Base-by-base conservation (phyloP, 2,888 invertebrate species). In the Drosophila phalerata region DNA sequence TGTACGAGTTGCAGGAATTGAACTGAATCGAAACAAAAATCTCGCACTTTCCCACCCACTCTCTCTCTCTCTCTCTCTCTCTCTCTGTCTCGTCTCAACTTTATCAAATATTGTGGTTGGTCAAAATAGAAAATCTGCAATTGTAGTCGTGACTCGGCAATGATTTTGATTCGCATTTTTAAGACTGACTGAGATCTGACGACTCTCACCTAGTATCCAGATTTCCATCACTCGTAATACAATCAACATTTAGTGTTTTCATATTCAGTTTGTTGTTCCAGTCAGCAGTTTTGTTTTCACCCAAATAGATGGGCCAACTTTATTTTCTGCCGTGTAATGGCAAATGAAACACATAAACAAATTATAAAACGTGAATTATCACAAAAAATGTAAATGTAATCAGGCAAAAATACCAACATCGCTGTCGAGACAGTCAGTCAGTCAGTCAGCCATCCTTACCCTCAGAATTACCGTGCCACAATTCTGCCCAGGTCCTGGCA, bases 281-380 rank as follows among this genome's bases (percentile, higher is more conserved):
- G 65, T 52, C 52, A 34, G 62, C 55, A 65, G 47, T 28, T 42
- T 42, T 42, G 42, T 13, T 42, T 19, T 22, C 19, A 11, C 19
- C 11, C 19, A 19, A 42, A 19, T 22, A 19, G 22, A 5, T 58
- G n/a, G 10, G 25, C 40, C 25, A 57, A 19, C 30, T 43, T 32
- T 11, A 47, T 47, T 56, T 78, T 81, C 22, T 85, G 82, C 76
- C 49, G 25, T 65, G 73, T 82, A 82, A 69, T 37, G 70, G 77
- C 62, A 77, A 85, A 74, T 77, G 80, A 70, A 77, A 85, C 63
- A 65, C 70, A 88, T 88, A 68, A 84, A 85, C 83, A 85, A 85
- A 88, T 88, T 83, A 77, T 79, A 79, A 88, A 58, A 79, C 62
- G 74, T 85, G 82, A 83, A 85, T 85, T 81, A 88, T 79, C 65